Base-by-base conservation (phyloP, 1,140 invertebrate species). In the Ceratoteleas bidentatus region DNA sequence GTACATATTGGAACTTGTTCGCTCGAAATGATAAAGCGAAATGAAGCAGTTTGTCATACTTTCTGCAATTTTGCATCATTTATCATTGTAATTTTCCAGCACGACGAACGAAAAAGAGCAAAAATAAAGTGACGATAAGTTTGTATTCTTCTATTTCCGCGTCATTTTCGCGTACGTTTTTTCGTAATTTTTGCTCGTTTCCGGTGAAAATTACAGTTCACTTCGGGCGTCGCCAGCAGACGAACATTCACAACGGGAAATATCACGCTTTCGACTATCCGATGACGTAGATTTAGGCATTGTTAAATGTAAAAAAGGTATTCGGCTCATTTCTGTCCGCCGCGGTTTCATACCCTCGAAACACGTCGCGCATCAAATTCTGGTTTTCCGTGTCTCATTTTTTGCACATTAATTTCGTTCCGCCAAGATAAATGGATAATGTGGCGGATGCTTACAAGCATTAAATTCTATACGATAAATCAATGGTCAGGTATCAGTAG, bases 171-270 rank as follows among this genome's bases (percentile, higher is more conserved):
- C 73, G 54, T 58, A 72, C 75, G 7, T 81, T 78, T 70, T 77
- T 72, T 68, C 70, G 61, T 72, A 61, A 78, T 64, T 70, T 77
- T 49, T 58, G 36, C 68, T 62, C 66, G 66, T 78, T 81, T 75
- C 78, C 61, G 40, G 49, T 61, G 78, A 79, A 81, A 84, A 84
- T 86, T 83, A 80, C 69, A 70, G 70, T 77, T 85, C 66, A 78
- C 78, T 77, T 74, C 64, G 52, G 83, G 79, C 83, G 49, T 79
- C 50, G 76, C 70, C 81, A 78, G 72, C 57, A 69, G 78, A 78
- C 57, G 40, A 76, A 79, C 66, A 79, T 75, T 75, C 68, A 65
- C 70, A 82, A 82, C 75, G 83, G 69, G 76, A 77, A 81, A 82
- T 76, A 78, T 65, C 40, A 58, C 52, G 40, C 47, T 73, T 38